A percentile compares a stretch with the other conserved stretches of the same genome.
phyloP scores from a whole-genome alignment of 1,140 invertebrate species.

The Oncopodura yosiiana region DNA sequence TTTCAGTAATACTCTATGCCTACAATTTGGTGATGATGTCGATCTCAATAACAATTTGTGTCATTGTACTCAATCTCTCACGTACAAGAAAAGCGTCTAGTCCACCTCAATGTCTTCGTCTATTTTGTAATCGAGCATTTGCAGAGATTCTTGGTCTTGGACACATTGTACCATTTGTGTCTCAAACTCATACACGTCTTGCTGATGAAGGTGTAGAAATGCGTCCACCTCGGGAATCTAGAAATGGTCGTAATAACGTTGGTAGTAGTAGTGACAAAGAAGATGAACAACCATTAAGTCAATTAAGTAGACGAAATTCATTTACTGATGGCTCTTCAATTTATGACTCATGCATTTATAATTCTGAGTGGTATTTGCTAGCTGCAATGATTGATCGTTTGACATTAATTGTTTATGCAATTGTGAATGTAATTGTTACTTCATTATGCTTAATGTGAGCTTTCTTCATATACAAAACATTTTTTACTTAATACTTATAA shows the following conservation, averaged over 20 bases:
- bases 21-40: constrained; percentile 50
- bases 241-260: constrained; percentile 1
- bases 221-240: constrained; percentile 9
- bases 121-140: constrained; percentile 45
- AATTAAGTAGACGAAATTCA: constrained; percentile 18
- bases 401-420: constrained; percentile 23
- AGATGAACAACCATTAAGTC: constrained; percentile 13
- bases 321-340: constrained; percentile 11
- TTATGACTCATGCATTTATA: no score
- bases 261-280: constrained; percentile 14
- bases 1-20: constrained; percentile 50
- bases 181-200: constrained; percentile 21
- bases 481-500: not conserved
- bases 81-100: constrained; percentile 43
- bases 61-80: constrained; percentile 50
- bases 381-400: constrained; percentile 32
- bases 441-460: constrained; percentile 24
- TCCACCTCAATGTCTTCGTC: constrained; percentile 48
- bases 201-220: constrained; percentile 27
- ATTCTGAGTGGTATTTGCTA: constrained; percentile 32
- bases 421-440: constrained; percentile 26
- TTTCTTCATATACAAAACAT: not conserved
- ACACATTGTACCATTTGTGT: constrained; percentile 29
- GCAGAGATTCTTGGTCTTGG: constrained; percentile 43
- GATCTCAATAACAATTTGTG: constrained; percentile 52